phyloP scores from a whole-genome alignment of 2,888 invertebrate species.

The Diaperis boleti region DNA sequence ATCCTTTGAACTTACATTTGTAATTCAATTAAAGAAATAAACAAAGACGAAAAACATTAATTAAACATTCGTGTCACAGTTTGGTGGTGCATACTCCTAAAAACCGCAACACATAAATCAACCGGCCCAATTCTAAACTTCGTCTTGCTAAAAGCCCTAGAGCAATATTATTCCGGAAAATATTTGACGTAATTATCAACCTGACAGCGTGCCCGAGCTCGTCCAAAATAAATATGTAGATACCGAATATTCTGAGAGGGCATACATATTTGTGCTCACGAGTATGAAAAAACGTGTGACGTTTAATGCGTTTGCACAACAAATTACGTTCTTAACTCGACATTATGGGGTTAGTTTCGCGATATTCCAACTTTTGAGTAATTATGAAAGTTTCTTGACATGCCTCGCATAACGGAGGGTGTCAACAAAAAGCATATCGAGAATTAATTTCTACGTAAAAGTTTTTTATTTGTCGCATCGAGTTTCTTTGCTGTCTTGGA shows the following conservation, averaged over 20 bases:
- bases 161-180: background rate
- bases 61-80: too few relatives aligned
- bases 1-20: too few relatives aligned
- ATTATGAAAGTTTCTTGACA: constrained; percentile 26
- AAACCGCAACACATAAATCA: background rate
- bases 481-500: too few relatives aligned
- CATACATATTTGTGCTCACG: background rate
- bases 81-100: too few relatives aligned
- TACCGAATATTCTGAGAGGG: background rate
- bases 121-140: background rate
- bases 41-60: too few relatives aligned
- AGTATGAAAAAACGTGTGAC: background rate
- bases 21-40: too few relatives aligned
- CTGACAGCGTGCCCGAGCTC: background rate
- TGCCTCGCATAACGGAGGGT: constrained; percentile 15
- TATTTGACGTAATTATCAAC: constrained; percentile 1
- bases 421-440: constrained; percentile 26
- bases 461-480: background rate
- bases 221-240: background rate
- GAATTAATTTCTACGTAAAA: constrained; percentile 13
- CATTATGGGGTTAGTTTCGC: constrained; percentile 2
- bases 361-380: constrained; percentile 25
- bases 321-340: background rate
- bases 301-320: constrained; percentile 5
- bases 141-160: background rate